Evolutionary conservation across 2,888 invertebrate species (phyloP).

Genomic region (Agelastica alni): DNA sequence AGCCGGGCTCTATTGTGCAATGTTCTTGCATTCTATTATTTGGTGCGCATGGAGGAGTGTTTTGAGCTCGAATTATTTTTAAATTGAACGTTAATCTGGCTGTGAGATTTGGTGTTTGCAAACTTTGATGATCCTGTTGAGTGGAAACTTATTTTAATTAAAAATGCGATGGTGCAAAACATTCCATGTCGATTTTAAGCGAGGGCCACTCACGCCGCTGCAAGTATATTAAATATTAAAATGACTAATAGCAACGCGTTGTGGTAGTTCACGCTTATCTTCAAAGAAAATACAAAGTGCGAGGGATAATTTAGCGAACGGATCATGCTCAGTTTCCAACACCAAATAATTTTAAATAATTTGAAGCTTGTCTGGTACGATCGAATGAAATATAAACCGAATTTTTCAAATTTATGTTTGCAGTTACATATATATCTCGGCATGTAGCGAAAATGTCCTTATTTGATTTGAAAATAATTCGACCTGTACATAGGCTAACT

Average conservation of each 20-base stretch:
- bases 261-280: too few relatives aligned
- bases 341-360: neutral
- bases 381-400: too few relatives aligned
- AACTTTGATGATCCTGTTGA: slow-evolving; percentile 7
- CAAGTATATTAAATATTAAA: too few relatives aligned
- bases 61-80: slow-evolving; percentile 25
- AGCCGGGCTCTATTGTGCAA: neutral
- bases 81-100: slow-evolving; percentile 13
- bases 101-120: slow-evolving; percentile 12
- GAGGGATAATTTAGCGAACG: too few relatives aligned
- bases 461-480: slow-evolving; percentile 20
- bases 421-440: too few relatives aligned
- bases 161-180: too few relatives aligned
- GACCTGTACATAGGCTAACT: slow-evolving; percentile 19
- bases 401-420: too few relatives aligned
- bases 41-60: slow-evolving; percentile 7
- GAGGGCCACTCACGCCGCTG: too few relatives aligned
- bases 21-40: neutral
- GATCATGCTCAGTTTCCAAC: neutral
- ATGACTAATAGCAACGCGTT: too few relatives aligned
- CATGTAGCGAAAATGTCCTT: slow-evolving; percentile 1
- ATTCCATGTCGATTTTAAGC: slow-evolving; percentile 1
- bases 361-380: too few relatives aligned
- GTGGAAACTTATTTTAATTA: neutral
- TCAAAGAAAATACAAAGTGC: too few relatives aligned